phyloP scores from a whole-genome alignment of 2,888 invertebrate genomes.

The Azorinus chamasolen region DNA sequence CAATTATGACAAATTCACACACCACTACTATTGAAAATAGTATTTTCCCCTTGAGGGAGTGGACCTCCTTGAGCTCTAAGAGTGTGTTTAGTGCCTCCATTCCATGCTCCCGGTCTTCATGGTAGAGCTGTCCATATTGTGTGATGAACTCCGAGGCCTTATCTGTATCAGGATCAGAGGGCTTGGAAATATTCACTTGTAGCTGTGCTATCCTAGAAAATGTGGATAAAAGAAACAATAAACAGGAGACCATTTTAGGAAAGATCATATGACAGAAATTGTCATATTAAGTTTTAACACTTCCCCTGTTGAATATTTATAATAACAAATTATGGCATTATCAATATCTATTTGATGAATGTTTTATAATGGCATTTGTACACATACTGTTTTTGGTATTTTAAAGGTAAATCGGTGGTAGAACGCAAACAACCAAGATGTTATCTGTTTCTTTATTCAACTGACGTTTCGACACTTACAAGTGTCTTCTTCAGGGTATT shows the following conservation, averaged over 20 bases:
- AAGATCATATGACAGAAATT: background rate
- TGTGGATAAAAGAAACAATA: background rate
- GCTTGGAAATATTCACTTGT: constrained; percentile 3
- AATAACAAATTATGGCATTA: no score
- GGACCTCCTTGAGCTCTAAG: constrained; percentile 93
- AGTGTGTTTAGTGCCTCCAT: constrained; percentile 94
- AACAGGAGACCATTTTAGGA: no score
- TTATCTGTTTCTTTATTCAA: no score
- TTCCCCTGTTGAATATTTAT: no score
- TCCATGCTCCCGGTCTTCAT: constrained; percentile 93
- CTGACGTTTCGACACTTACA: no score
- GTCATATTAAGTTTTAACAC: no score
- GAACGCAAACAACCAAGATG: no score
- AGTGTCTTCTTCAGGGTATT: no score
- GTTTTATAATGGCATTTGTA: no score
- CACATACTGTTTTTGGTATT: no score
- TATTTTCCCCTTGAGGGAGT: constrained; percentile 97
- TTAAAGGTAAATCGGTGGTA: no score
- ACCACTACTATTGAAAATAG: constrained; percentile 98
- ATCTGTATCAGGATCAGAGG: background rate
- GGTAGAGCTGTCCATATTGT: constrained; percentile 94
- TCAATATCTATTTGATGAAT: no score
- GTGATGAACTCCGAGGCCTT: constrained; percentile 89
- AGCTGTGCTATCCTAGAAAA: constrained; percentile 14
- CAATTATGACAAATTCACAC: constrained; percentile 88